Conservation (phyloP, 2,113 vertebrate species). For the Anhinga anhinga region DNA sequence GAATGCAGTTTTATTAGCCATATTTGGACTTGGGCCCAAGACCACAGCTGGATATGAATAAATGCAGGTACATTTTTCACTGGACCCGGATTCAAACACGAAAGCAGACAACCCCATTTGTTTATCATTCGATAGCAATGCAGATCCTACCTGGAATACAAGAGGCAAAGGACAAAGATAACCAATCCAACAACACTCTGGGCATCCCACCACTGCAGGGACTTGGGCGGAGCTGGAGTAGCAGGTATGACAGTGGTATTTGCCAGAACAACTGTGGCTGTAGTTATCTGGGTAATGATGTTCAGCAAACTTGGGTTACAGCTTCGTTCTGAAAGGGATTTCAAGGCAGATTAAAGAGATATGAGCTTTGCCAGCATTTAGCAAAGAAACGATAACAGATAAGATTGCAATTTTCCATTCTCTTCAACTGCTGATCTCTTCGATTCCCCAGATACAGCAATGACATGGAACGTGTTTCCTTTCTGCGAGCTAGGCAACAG, state of each 20-base stretch:
- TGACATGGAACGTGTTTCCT: not conserved
- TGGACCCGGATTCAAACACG: not conserved
- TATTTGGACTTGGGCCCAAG: not conserved
- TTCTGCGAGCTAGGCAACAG: not conserved
- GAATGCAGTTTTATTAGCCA: not conserved
- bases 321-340: constrained; percentile 75
- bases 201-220: constrained; percentile 84
- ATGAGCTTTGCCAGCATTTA: not conserved
- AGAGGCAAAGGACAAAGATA: constrained; percentile 87
- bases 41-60: not conserved
- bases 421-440: not conserved
- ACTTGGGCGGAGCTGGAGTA: constrained; percentile 67
- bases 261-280: constrained; percentile 68
- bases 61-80: not conserved
- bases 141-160: constrained; percentile 88
- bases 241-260: constrained; percentile 72
- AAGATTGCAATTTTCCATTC: not conserved
- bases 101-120: not conserved
- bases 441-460: not conserved
- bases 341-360: not conserved
- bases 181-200: constrained; percentile 83
- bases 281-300: constrained; percentile 80
- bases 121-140: not conserved
- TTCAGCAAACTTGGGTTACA: constrained; percentile 90
- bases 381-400: not conserved